These are phyloP conservation scores for Lapara coniferarum DNA, from an alignment of 2,888 invertebrate species.

Conservation along the genomic window DNA sequence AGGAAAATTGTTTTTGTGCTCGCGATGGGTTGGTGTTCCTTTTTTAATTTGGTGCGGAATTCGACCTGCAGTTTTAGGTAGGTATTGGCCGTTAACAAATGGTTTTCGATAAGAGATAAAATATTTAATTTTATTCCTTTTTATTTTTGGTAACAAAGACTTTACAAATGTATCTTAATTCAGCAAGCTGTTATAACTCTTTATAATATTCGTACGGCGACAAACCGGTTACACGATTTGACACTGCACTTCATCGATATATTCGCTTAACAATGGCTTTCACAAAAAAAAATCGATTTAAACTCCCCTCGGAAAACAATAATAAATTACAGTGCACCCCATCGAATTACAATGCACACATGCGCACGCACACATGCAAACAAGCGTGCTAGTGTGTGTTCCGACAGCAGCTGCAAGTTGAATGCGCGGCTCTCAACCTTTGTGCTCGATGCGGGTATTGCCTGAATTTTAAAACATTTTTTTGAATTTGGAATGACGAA, in stretches of 20 bases:
- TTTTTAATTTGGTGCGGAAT: neutral
- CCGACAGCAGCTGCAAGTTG: constrained; percentile 79
- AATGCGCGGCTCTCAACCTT: constrained; percentile 74
- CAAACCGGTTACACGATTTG: constrained; percentile 14
- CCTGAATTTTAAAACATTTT: neutral
- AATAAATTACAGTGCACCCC: constrained; percentile 43
- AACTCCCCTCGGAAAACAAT: constrained; percentile 44
- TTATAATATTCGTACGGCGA: too few relatives aligned
- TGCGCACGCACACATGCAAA: constrained; percentile 38
- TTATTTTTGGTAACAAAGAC: neutral
- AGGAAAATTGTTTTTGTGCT: constrained; percentile 4
- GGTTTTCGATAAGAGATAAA: neutral
- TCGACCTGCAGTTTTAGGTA: neutral
- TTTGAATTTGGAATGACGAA: neutral
- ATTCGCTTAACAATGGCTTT: constrained; percentile 11
- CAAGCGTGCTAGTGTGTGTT: constrained; percentile 47
- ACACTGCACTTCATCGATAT: constrained; percentile 3
- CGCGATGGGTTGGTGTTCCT: neutral
- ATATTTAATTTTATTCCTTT: neutral
- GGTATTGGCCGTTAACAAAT: neutral
- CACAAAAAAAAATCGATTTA: constrained; percentile 44
- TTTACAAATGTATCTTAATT: constrained; percentile 1
- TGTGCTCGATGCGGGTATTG: constrained; percentile 31
- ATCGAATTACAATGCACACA: constrained; percentile 40
- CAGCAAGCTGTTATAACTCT: too few relatives aligned